A percentile compares a stretch with the other conserved stretches of the same genome.
These are phyloP conservation scores for Gallinago media DNA, from an alignment of 2,113 vertebrate genomes.

Conservation along the genomic window DNA sequence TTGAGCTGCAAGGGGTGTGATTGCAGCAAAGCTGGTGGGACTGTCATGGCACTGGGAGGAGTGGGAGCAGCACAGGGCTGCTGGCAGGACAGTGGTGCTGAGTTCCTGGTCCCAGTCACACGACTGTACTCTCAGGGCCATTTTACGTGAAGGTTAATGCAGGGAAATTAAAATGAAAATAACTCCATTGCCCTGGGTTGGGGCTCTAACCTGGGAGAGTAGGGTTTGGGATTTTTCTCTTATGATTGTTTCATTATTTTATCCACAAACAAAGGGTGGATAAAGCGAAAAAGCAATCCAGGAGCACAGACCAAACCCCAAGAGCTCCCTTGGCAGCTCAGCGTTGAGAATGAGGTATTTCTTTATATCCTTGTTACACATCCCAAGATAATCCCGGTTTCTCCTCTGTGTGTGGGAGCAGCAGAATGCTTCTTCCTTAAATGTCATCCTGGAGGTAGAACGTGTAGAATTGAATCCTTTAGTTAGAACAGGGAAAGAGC, in stretches of 20 bases:
- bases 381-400: not conserved
- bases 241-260: not conserved
- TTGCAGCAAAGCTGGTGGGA: not conserved
- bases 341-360: not conserved
- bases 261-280: not conserved
- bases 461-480: not conserved
- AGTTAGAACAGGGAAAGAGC: not conserved
- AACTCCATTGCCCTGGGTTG: not conserved
- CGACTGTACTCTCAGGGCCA: rapidly evolving
- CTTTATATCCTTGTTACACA: not conserved
- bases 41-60: rapidly evolving
- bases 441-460: not conserved
- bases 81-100: not conserved
- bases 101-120: not conserved
- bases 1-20: not conserved
- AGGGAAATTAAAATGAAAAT: not conserved
- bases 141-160: not conserved
- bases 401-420: not conserved
- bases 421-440: not conserved
- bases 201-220: not conserved
- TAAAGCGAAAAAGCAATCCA: not conserved
- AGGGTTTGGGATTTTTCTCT: not conserved
- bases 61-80: not conserved
- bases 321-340: not conserved
- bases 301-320: not conserved